Conservation (phyloP, 2,888 invertebrate genomes). For the Blomia tropicalis region DNA sequence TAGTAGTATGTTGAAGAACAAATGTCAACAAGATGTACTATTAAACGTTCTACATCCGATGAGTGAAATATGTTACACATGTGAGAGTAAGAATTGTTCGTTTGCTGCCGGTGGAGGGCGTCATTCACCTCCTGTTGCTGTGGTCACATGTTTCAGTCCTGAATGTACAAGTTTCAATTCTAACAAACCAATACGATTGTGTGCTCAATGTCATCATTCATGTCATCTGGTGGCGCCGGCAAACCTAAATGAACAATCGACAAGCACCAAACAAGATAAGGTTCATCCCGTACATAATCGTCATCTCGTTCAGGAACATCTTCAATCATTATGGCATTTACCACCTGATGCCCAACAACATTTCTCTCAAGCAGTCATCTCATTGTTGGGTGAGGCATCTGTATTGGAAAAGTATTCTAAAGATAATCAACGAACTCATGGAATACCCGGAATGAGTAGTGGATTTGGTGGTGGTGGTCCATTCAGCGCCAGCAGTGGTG, state of each 20-base stretch:
- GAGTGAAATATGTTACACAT: conserved; percentile 82
- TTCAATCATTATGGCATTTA: conserved; percentile 74
- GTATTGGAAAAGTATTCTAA: conserved; percentile 49
- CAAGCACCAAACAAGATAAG: conserved; percentile 48
- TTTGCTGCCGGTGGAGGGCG: background rate
- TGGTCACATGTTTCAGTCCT: conserved; percentile 86
- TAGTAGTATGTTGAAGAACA: conserved; percentile 26
- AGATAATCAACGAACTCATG: conserved; percentile 31
- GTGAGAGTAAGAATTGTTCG: conserved; percentile 67
- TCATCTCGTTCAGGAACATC: conserved; percentile 73
- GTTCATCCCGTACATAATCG: conserved; percentile 47
- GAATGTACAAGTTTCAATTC: conserved; percentile 94
- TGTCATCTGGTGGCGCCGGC: conserved; percentile 43
- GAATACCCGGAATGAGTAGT: background rate
- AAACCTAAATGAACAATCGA: background rate
- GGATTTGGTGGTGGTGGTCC: background rate
- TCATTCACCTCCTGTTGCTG: conserved; percentile 46
- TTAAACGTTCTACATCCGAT: conserved; percentile 54
- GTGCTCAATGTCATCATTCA: conserved; percentile 71
- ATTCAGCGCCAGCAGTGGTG: too few relatives aligned
- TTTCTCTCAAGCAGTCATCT: conserved; percentile 79
- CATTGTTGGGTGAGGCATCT: conserved; percentile 66
- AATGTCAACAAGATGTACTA: conserved; percentile 47
- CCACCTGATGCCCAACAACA: conserved; percentile 78
- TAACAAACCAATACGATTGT: conserved; percentile 85